Evolutionary conservation across 1,140 invertebrate genomes (phyloP).

Genomic region (Wiebesia pumilae): DNA sequence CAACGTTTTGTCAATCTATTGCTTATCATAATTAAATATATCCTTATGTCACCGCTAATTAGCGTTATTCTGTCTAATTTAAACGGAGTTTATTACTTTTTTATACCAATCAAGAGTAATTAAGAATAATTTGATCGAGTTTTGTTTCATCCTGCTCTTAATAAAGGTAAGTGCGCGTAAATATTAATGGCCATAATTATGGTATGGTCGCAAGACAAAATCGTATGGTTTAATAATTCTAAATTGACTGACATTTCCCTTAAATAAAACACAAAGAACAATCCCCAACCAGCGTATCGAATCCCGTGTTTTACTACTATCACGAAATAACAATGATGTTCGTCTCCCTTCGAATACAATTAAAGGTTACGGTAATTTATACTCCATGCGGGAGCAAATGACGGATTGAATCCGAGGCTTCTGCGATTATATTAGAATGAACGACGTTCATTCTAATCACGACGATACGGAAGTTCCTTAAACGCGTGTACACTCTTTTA

Average conservation of each 20-base stretch:
- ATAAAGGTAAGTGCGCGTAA: not conserved
- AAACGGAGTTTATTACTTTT: not conserved
- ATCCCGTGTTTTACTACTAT: not conserved
- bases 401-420: not conserved
- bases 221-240: not conserved
- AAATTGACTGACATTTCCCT: not conserved
- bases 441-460: conserved; percentile 35
- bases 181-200: conserved; percentile 1
- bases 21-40: not conserved
- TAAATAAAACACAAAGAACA: not conserved
- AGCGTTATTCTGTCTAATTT: not conserved
- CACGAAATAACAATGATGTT: not conserved
- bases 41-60: not conserved
- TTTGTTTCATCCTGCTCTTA: not conserved
- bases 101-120: not conserved
- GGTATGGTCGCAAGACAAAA: not conserved
- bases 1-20: not conserved
- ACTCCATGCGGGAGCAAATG: conserved; percentile 23
- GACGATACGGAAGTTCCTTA: conserved; percentile 22
- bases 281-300: not conserved
- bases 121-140: not conserved
- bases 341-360: not conserved
- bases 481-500: conserved; percentile 30
- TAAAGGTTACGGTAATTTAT: not conserved
- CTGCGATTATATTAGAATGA: conserved; percentile 37